phyloP scores from a whole-genome alignment of 2,888 invertebrate genomes.

The Lithophane semibrunnea region DNA sequence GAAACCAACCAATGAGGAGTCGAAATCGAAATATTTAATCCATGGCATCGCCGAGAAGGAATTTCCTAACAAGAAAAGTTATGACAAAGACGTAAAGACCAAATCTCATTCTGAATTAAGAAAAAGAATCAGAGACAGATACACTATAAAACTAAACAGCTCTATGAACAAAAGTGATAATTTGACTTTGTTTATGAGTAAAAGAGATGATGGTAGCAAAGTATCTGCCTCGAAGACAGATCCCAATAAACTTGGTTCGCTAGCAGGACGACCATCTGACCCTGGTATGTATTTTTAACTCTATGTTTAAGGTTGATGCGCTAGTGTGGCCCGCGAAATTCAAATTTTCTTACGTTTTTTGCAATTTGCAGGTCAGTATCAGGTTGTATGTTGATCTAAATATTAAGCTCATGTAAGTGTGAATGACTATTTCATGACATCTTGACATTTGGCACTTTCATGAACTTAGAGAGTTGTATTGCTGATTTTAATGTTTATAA shows the following conservation, averaged over 20 bases:
- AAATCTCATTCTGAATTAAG: slow-evolving; percentile 35
- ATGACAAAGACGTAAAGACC: background rate
- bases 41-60: slow-evolving; percentile 46
- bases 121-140: slow-evolving; percentile 58
- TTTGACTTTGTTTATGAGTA: background rate
- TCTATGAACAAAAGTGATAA: slow-evolving; percentile 19
- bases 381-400: no score
- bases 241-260: background rate
- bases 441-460: no score
- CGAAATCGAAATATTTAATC: slow-evolving; percentile 13
- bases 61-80: slow-evolving; percentile 24
- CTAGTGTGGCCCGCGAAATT: no score
- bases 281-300: slow-evolving; percentile 12
- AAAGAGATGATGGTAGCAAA: slow-evolving; percentile 16
- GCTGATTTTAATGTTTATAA: no score
- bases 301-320: no score
- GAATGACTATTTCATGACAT: no score
- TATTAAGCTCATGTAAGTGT: no score
- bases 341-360: no score
- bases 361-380: no score
- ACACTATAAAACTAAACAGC: slow-evolving; percentile 49
- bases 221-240: background rate
- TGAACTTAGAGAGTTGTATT: no score
- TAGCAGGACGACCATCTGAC: background rate
- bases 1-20: slow-evolving; percentile 28